These are phyloP conservation scores for Oligia strigilis DNA, from an alignment of 2,888 invertebrate species.

Conservation along the genomic window DNA sequence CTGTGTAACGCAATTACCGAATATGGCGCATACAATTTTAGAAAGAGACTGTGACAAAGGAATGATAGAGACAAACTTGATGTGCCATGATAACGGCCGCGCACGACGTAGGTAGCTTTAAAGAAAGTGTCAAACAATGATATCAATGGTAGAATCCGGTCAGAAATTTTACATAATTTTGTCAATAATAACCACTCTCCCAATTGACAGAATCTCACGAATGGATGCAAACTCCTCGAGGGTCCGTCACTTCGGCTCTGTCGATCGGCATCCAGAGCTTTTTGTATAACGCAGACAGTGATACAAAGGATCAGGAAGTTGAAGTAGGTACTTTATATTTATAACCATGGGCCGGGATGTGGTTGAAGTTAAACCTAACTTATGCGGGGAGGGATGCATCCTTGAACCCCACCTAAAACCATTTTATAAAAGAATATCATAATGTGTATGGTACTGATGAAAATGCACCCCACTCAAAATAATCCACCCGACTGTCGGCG, in stretches of 20 bases:
- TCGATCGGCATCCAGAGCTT: conserved; percentile 83
- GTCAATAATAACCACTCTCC: background rate
- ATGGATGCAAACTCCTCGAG: conserved; percentile 85
- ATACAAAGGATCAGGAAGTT: conserved; percentile 78
- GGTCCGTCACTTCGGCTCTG: conserved; percentile 84
- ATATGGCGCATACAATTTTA: background rate
- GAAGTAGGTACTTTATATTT: conserved; percentile 70
- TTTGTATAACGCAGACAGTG: conserved; percentile 77
- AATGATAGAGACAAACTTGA: background rate
- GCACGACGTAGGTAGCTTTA: background rate
- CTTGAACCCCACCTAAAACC: no score
- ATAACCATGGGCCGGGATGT: background rate
- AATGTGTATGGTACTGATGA: background rate
- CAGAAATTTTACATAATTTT: background rate
- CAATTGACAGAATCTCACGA: conserved; percentile 80
- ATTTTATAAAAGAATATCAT: background rate
- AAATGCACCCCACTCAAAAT: background rate
- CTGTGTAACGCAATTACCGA: no score
- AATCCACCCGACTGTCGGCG: background rate
- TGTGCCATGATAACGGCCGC: background rate
- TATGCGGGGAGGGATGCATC: background rate
- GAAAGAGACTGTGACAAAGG: background rate
- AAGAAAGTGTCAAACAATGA: background rate
- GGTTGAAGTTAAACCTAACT: background rate
- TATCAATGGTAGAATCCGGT: background rate